Percentiles rank a stretch among this genome's conserved stretches.
These are phyloP conservation scores for Halictus quadricinctus DNA, from an alignment of 2,888 invertebrate genomes.

Conservation along the genomic window DNA sequence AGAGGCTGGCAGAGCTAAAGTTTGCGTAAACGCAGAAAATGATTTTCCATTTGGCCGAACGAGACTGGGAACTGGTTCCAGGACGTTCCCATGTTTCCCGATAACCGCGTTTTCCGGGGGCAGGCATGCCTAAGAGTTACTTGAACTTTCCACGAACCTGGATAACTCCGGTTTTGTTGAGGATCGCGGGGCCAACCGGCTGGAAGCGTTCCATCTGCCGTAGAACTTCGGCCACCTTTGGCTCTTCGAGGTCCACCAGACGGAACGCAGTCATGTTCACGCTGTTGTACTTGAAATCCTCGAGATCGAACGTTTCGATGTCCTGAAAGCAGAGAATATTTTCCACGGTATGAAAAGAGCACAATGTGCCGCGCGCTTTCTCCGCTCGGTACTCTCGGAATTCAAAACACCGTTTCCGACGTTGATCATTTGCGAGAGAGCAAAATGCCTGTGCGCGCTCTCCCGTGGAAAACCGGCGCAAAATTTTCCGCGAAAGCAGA, in stretches of 20 bases:
- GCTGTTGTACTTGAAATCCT: slow-evolving; percentile 96
- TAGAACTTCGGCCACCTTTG: slow-evolving; percentile 89
- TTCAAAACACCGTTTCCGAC: not conserved
- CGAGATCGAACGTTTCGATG: slow-evolving; percentile 93
- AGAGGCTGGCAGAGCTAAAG: not conserved
- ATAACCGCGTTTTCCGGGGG: slow-evolving; percentile 45
- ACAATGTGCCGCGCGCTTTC: not conserved
- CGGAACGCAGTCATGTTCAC: slow-evolving; percentile 98
- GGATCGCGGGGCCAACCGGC: slow-evolving; percentile 90
- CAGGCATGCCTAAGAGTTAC: slow-evolving; percentile 43
- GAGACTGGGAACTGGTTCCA: slow-evolving; percentile 36
- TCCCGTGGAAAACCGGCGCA: not conserved
- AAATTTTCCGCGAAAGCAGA: not conserved
- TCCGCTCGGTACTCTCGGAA: not conserved
- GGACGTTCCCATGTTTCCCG: slow-evolving; percentile 8
- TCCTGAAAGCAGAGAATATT: slow-evolving; percentile 84
- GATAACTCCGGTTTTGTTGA: slow-evolving; percentile 87
- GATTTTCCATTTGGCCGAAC: slow-evolving; percentile 31
- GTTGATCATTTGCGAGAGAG: not conserved
- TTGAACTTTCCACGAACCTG: slow-evolving; percentile 83
- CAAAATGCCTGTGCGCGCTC: not conserved
- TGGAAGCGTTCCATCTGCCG: slow-evolving; percentile 95
- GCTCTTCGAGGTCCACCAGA: slow-evolving; percentile 91
- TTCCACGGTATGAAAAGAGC: not conserved
- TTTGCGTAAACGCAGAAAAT: slow-evolving; percentile 19